Percentiles rank a stretch among this genome's conserved stretches.
Conservation (phyloP, 2,113 vertebrate species). For the Notarius lentiginosus region DNA sequence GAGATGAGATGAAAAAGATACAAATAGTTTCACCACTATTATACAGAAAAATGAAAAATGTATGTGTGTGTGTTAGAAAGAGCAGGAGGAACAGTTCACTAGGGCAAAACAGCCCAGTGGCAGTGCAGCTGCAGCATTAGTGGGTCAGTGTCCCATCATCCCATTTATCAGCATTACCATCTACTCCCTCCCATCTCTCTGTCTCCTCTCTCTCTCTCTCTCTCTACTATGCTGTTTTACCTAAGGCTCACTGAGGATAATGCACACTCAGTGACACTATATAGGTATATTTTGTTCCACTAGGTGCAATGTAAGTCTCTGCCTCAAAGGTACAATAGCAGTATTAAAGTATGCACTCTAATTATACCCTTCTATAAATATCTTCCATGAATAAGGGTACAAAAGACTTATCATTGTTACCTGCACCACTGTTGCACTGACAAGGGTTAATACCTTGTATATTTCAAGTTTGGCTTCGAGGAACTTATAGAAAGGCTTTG, state of each 20-base stretch:
- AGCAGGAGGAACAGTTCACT: slow-evolving; percentile 47
- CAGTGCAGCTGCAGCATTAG: slow-evolving; percentile 67
- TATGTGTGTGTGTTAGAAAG: slow-evolving; percentile 24
- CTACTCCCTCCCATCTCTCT: slow-evolving; percentile 50
- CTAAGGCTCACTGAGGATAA: background rate
- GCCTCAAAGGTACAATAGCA: background rate
- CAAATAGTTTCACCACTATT: background rate
- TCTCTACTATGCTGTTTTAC: background rate
- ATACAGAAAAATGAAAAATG: background rate
- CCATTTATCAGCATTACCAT: slow-evolving; percentile 67
- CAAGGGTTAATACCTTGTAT: background rate
- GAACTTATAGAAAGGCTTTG: background rate
- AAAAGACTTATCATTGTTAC: background rate
- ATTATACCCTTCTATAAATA: slow-evolving; percentile 1
- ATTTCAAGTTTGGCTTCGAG: background rate
- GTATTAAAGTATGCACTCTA: background rate
- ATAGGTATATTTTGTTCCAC: background rate
- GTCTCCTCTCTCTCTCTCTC: slow-evolving; percentile 27
- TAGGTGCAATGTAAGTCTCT: background rate
- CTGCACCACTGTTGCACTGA: background rate
- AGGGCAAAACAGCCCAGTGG: slow-evolving; percentile 65
- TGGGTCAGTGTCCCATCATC: slow-evolving; percentile 79
- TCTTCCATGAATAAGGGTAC: background rate
- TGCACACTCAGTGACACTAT: background rate
- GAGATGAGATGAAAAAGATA: too few species aligned